Evolutionary conservation across 2,888 invertebrate genomes (phyloP), one percentile per base, ranked within the genome.

Genomic region (Disparrhopalites patrizii): DNA sequence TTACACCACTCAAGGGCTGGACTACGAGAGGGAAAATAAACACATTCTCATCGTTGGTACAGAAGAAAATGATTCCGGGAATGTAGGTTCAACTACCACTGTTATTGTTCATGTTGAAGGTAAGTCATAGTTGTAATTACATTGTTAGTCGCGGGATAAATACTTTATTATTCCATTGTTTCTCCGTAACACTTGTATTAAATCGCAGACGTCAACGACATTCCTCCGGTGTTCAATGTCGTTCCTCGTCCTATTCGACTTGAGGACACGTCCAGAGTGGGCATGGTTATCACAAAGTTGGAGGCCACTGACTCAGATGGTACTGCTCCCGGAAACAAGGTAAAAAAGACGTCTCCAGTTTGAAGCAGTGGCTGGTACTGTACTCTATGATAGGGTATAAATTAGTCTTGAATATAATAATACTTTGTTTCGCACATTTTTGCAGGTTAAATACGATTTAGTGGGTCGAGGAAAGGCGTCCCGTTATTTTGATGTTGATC

Each of bases 401-500:
- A n/a, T n/a, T n/a, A n/a, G n/a, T n/a, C n/a, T n/a, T n/a, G n/a
- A n/a, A n/a, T n/a, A n/a, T n/a, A n/a, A n/a, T n/a, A n/a, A n/a
- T n/a, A n/a, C n/a, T n/a, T n/a, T n/a, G n/a, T n/a, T n/a, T n/a
- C n/a, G n/a, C n/a, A n/a, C n/a, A n/a, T n/a, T n/a, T n/a, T 56
- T 61, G 56, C 68, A 76, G 77, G 67, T 78, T 61, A 69, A 77
- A 70, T 93, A 93, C 77, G 90, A 91, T 78, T 82, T 93, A 60
- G 88, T 88, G 5, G 92, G 92, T 0, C 82, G 90, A 23, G 90
- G 89, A 25, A 90, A 91, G 77, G 88, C 92, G 0, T 82, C 85
- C 0, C 89, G 90, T 76, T 93, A 91, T 79, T 95, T 95, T 82
- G 87, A 89, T 73, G 88, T 95, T 7, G 91, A 93, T 78, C 86